Base-by-base conservation (phyloP, 2,888 invertebrate genomes). In the Oxystoma pomonae region DNA sequence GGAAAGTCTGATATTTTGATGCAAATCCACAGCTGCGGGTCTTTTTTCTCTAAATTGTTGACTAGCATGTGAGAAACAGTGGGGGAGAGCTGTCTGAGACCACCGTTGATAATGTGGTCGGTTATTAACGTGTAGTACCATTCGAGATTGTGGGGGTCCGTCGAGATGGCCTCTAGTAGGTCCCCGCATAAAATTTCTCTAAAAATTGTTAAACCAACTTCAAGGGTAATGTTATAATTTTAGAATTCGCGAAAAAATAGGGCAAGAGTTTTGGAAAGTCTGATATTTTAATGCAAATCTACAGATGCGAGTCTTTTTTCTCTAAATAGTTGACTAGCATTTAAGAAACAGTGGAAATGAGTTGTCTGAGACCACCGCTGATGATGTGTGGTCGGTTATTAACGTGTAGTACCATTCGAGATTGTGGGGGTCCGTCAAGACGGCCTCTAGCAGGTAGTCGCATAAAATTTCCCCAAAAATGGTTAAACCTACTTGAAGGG, bases 331-430 rank as follows among this genome's bases (percentile, higher is more conserved):
- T 81, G 2, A 92, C 87, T 70, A 92, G 84, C 60, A 88, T 87
- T 76, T 92, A 90, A 65, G 90, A 86, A 58, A 92, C 85, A 2
- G 82, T 81, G 0, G 92, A 91, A 57, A 89, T 88, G 16, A 92
- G 82, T 57, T 78, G 77, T 3, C 81, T 78, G 57, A 92, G 79
- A 55, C 83, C 81, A 69, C 88, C 89, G 68, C 84, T 84, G 65
- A 87, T 81, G 68, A 92, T 87, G 74, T n/a, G n/a, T 88, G 88
- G 5, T 88, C 87, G n/a, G n/a, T n/a, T 63, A 93, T 79, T 68
- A 88, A 83, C 65, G 89, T 88, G 66, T 91, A 81, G 73, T 89
- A 91, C 61, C 78, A 78, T 66, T 78, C 79, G 74, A 75, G 75
- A 69, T 76, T 78, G 68, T 70, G 76, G 72, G 83, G 83, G 69